Base-by-base conservation (phyloP, 2,888 invertebrate genomes). In the Drosophila eohydei region DNA sequence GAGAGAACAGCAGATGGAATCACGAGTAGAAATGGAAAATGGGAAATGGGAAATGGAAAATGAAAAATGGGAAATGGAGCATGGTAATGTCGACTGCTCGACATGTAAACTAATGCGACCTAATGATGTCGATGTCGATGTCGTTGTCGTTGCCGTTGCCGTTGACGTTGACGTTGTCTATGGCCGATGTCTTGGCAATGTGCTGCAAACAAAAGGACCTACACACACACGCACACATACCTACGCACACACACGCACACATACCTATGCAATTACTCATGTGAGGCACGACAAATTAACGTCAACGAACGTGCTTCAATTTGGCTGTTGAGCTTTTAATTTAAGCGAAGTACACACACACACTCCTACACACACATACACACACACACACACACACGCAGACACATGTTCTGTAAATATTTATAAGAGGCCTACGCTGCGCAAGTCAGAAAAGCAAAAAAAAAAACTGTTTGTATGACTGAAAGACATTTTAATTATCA, bases 71-170 rank as follows among this genome's bases (percentile, higher is more conserved):
- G 36, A 46, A 48, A 48, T 36, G 26, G 41, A 36, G 26, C 26
- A 46, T 30, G 46, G 16, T 16, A 65, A 65, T 65, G 52, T 52
- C 26, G 52, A 36, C 59, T 62, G 71, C 65, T 68, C 76, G 83
- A 74, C 78, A 80, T 83, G 86, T 75, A 75, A 78, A 83, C 78
- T 83, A 83, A 80, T 86, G 81, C 78, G 64, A 66, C 65, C 71
- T 73, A 78, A 78, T 78, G 77, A 78, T 78, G 77, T 74, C 57
- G 74, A 54, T 61, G 63, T 55, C 46, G 41, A 12, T 60, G 59
- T 44, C 44, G 48, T 2, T 16, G 48, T 11, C 50, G 32, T 3
- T 32, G 50, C 1, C 32, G 28, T n/a, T 30, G 46, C 2, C 46
- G 77, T 78, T 54, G 73, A 54, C 54, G 63, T 55, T 30, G 48